Percentiles rank a stretch among this genome's conserved stretches.
Conservation (phyloP, 2,888 invertebrate species). For the Acanthopleura granulata region DNA sequence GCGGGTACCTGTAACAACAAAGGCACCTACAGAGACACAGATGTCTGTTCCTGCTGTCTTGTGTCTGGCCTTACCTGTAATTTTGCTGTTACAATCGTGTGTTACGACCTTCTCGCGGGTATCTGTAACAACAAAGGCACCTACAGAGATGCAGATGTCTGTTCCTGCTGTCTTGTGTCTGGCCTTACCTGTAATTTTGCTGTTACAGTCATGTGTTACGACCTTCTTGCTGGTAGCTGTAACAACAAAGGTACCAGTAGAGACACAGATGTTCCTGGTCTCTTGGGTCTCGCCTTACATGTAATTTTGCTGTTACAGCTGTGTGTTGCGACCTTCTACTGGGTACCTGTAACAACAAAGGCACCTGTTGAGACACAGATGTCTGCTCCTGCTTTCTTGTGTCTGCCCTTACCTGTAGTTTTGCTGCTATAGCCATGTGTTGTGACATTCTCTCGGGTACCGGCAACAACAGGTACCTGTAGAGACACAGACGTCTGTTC, state of each 20-base stretch:
- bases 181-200: too few species aligned
- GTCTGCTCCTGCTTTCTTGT: background rate
- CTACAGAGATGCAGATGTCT: background rate
- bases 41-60: background rate
- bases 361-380: background rate
- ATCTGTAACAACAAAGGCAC: background rate
- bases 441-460: background rate
- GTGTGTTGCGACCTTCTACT: background rate
- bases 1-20: too few species aligned
- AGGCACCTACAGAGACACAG: background rate
- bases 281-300: too few species aligned
- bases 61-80: background rate
- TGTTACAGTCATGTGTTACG: too few species aligned
- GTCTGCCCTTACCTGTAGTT: background rate
- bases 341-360: background rate
- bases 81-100: background rate
- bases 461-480: too few species aligned
- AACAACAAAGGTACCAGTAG: too few species aligned
- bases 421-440: background rate
- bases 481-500: too few species aligned
- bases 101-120: background rate
- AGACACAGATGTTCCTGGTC: too few species aligned
- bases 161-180: too few species aligned
- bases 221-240: too few species aligned
- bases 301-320: background rate